Percentiles rank a stretch among this genome's conserved stretches.
Conservation (phyloP, 2,797 vertebrate species). For the Poecilia picta region DNA sequence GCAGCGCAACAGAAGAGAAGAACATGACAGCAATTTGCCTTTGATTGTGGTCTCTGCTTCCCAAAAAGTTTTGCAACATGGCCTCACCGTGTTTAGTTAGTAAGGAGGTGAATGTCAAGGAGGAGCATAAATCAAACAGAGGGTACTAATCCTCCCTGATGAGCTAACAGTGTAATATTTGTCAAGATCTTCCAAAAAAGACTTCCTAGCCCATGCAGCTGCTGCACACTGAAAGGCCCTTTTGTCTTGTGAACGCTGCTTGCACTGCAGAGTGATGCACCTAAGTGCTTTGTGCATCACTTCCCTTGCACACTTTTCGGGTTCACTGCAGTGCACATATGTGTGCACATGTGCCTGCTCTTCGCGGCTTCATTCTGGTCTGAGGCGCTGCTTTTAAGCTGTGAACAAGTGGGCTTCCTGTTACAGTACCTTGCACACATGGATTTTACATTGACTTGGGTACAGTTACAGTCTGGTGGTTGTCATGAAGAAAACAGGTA, state of each 20-base stretch:
- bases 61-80: conserved; percentile 24
- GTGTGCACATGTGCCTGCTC: conserved; percentile 37
- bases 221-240: conserved; percentile 70
- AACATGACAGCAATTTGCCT: conserved; percentile 24
- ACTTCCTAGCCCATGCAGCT: conserved; percentile 67
- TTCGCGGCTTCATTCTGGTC: background rate
- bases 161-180: conserved; percentile 80
- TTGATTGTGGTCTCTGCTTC: conserved; percentile 42
- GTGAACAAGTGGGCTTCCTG: conserved; percentile 17
- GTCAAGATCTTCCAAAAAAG: conserved; percentile 77
- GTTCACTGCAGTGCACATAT: conserved; percentile 29
- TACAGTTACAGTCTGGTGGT: conserved; percentile 15
- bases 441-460: conserved; percentile 5
- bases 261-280: conserved; percentile 52
- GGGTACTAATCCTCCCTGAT: conserved; percentile 40
- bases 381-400: background rate
- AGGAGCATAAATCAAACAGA: conserved; percentile 65
- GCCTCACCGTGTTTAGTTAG: conserved; percentile 37
- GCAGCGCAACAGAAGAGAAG: conserved; percentile 1
- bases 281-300: conserved; percentile 47
- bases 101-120: conserved; percentile 43
- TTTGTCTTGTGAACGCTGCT: conserved; percentile 74
- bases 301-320: conserved; percentile 21
- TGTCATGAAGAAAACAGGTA: background rate
- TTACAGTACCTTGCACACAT: background rate